These are phyloP conservation scores for Chrysaora quinquecirrha DNA, from an alignment of 30 jellyfish, hydroid and myxozoan species.

Conservation along the genomic window DNA sequence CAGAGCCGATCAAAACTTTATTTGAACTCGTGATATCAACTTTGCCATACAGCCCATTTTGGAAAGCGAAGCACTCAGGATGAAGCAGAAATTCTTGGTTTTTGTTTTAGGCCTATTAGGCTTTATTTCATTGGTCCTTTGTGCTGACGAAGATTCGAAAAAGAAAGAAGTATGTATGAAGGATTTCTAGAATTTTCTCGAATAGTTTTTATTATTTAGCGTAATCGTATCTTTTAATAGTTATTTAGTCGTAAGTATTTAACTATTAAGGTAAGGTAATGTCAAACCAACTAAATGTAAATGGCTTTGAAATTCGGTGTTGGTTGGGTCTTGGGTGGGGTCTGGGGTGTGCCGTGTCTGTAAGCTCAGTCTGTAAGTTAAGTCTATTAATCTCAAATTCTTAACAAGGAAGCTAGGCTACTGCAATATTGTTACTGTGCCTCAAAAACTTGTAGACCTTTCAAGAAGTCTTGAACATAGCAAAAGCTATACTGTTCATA, in stretches of 20 bases:
- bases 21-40: not conserved
- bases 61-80: not conserved
- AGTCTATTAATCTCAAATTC: no score
- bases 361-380: no score
- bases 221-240: not conserved
- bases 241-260: not conserved
- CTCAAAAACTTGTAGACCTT: no score
- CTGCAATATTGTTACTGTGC: no score
- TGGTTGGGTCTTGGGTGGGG: no score
- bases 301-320: no score
- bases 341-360: no score
- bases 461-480: no score
- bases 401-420: no score
- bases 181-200: not conserved
- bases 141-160: not conserved
- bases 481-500: no score
- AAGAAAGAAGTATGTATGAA: not conserved
- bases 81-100: not conserved
- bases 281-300: not conserved
- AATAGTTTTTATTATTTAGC: no score
- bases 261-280: not conserved
- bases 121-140: not conserved
- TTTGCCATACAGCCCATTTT: not conserved
- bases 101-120: not conserved
- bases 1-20: not conserved